Evolutionary conservation across 2,888 invertebrate species (phyloP).

Genomic region (Drosophila setosimentum): DNA sequence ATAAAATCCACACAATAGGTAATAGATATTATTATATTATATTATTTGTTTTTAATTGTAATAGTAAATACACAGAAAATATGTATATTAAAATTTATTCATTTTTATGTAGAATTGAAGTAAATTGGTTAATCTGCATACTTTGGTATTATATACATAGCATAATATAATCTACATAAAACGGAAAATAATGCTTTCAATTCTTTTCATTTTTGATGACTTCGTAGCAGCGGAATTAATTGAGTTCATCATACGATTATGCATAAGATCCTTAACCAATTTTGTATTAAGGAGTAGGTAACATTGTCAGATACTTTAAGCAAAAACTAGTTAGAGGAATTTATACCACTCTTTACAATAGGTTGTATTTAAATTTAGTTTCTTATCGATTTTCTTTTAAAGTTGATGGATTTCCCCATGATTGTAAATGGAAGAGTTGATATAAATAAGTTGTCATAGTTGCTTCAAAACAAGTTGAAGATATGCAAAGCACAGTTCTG

Average conservation of each 20-base stretch:
- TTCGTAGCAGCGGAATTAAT: neutral
- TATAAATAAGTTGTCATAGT: neutral
- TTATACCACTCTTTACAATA: no score
- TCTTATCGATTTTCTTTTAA: no score
- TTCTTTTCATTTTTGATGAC: slow-evolving; percentile 4
- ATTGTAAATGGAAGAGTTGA: no score
- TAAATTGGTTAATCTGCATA: neutral
- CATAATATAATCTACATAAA: neutral
- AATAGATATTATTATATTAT: no score
- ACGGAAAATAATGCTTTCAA: no score
- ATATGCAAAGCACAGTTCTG: slow-evolving; percentile 33
- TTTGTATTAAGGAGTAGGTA: no score
- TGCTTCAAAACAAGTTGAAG: slow-evolving; percentile 1
- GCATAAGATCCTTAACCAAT: neutral
- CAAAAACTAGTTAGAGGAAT: neutral
- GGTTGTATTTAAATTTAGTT: neutral
- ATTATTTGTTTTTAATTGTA: neutral
- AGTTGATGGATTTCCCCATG: no score
- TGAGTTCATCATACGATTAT: neutral
- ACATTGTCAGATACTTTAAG: no score
- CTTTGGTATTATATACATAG: neutral
- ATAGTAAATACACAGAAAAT: neutral
- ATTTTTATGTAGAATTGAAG: neutral
- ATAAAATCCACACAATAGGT: neutral
- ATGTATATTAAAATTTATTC: accelerated